These are phyloP conservation scores for Heliothis virescens DNA, from an alignment of 1,140 invertebrate species.

Conservation along the genomic window DNA sequence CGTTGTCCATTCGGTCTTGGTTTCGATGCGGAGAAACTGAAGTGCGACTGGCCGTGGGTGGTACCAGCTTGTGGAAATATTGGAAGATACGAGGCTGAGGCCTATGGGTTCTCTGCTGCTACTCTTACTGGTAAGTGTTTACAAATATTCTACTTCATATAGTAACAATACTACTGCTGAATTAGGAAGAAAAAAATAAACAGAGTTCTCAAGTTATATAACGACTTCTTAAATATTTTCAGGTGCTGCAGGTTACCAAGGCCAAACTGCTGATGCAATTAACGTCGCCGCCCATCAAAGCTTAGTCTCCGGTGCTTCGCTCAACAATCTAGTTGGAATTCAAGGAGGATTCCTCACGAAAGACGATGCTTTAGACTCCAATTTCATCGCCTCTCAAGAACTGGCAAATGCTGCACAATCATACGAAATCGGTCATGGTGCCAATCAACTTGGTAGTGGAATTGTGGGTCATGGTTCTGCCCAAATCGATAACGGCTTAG, in stretches of 20 bases:
- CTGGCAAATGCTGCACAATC: slow-evolving; percentile 57
- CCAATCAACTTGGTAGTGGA: slow-evolving; percentile 52
- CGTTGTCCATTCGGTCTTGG: slow-evolving; percentile 93
- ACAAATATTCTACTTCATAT: no score
- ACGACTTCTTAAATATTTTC: slow-evolving; percentile 3
- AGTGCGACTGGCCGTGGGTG: slow-evolving; percentile 94
- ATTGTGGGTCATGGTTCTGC: slow-evolving; percentile 46
- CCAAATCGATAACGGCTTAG: slow-evolving; percentile 9
- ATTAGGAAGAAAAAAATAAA: background rate
- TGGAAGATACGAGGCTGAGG: slow-evolving; percentile 82
- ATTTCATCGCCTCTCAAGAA: slow-evolving; percentile 78
- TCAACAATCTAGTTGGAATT: slow-evolving; percentile 82
- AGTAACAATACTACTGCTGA: background rate
- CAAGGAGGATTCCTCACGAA: slow-evolving; percentile 76
- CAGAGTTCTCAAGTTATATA: background rate
- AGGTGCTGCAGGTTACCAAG: slow-evolving; percentile 82
- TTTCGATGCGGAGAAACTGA: slow-evolving; percentile 90
- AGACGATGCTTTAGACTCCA: slow-evolving; percentile 68
- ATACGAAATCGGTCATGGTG: slow-evolving; percentile 55
- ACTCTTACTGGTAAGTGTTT: slow-evolving; percentile 71
- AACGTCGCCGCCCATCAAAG: slow-evolving; percentile 84
- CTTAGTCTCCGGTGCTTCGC: slow-evolving; percentile 78
- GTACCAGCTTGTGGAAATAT: slow-evolving; percentile 89
- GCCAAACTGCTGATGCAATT: slow-evolving; percentile 81
- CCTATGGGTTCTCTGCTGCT: slow-evolving; percentile 78